phyloP scores from a whole-genome alignment of 1,140 invertebrate species.

The Littorina saxatilis region DNA sequence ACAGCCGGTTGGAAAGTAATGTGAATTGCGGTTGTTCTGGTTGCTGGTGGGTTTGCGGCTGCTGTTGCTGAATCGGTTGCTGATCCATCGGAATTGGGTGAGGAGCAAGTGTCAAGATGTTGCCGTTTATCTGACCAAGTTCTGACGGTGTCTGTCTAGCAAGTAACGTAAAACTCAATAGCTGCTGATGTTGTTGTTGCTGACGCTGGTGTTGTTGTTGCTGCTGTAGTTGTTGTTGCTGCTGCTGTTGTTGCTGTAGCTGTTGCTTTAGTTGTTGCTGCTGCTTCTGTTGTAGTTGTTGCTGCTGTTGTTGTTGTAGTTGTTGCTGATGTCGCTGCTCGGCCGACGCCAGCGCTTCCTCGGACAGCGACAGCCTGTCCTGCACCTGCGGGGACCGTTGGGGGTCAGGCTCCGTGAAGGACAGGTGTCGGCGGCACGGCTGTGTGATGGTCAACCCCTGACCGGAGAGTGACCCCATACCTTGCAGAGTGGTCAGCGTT shows the following conservation, averaged over 20 bases:
- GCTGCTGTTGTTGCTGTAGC: constrained; percentile 24
- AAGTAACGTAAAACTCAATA: constrained; percentile 28
- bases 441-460: constrained; percentile 11
- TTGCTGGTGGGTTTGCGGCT: constrained; percentile 30
- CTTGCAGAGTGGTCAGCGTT: constrained; percentile 26
- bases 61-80: not conserved
- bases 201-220: constrained; percentile 10
- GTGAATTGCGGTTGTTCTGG: constrained; percentile 4
- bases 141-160: constrained; percentile 1
- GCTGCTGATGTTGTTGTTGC: constrained; percentile 18
- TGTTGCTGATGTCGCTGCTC: constrained; percentile 16
- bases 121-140: not conserved
- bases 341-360: not conserved
- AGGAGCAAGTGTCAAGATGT: not conserved
- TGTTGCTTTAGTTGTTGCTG: constrained; percentile 21
- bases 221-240: constrained; percentile 23
- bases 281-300: constrained; percentile 11
- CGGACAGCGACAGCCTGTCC: not conserved
- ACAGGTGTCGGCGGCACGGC: constrained; percentile 10
- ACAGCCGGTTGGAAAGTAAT: not conserved
- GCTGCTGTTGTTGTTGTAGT: constrained; percentile 17
- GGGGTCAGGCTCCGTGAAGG: constrained; percentile 14
- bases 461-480: constrained; percentile 20
- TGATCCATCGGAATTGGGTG: constrained; percentile 19
- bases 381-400: constrained; percentile 5